phyloP scores from a whole-genome alignment of 1,140 invertebrate species.

The Ladona fulva region DNA sequence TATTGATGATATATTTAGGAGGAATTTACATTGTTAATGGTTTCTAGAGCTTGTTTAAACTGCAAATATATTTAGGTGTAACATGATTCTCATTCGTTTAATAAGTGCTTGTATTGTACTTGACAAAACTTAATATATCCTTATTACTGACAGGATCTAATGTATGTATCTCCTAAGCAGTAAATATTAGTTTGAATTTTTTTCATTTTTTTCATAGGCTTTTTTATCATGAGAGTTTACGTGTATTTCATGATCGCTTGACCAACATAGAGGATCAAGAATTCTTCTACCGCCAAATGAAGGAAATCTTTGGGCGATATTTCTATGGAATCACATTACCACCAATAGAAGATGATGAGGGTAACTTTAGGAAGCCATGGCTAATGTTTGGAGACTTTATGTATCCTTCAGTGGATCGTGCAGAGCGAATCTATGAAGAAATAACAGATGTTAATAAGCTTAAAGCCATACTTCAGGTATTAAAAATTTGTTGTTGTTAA shows the following conservation, averaged over 20 bases:
- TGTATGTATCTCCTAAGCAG: too few species aligned
- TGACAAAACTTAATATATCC: too few species aligned
- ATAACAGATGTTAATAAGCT: constrained; percentile 66
- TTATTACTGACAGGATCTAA: too few species aligned
- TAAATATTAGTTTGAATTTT: too few species aligned
- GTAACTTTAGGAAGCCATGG: constrained; percentile 52
- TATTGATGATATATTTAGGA: too few species aligned
- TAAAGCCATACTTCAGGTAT: constrained; percentile 53
- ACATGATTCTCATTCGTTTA: too few species aligned
- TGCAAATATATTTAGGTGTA: too few species aligned
- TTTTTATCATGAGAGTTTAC: constrained; percentile 81
- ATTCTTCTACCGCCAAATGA: constrained; percentile 64
- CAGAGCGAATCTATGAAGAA: constrained; percentile 76
- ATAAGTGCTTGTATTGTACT: too few species aligned
- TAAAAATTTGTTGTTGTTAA: constrained; percentile 10
- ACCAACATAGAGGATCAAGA: constrained; percentile 69
- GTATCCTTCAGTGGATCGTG: constrained; percentile 57
- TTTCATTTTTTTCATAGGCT: constrained; percentile 44
- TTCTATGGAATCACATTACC: constrained; percentile 54
- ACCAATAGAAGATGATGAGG: constrained; percentile 50
- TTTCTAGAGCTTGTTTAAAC: too few species aligned
- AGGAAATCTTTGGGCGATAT: constrained; percentile 45
- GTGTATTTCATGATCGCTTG: constrained; percentile 85
- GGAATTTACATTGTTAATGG: too few species aligned
- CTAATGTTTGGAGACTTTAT: constrained; percentile 84